Evolutionary conservation across 1,140 invertebrate genomes (phyloP).

Genomic region (Pectinophora gossypiella): DNA sequence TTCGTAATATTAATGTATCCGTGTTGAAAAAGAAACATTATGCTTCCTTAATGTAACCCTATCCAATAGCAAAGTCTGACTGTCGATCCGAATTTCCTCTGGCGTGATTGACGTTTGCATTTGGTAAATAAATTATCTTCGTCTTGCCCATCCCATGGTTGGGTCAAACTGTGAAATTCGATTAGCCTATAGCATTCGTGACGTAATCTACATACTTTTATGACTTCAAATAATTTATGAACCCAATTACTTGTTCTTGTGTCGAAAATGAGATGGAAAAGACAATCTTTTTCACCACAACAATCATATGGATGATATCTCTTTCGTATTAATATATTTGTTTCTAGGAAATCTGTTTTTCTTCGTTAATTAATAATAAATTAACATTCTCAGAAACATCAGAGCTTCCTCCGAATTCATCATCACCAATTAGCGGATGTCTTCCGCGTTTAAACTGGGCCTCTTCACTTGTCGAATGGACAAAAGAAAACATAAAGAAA

Average conservation of each 20-base stretch:
- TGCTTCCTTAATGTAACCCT: constrained; percentile 26
- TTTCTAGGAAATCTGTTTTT: no score
- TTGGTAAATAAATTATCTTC: constrained; percentile 33
- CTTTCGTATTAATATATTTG: no score
- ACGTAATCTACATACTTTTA: constrained; percentile 25
- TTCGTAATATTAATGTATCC: constrained; percentile 11
- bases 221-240: constrained; percentile 26
- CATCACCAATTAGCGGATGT: constrained; percentile 35
- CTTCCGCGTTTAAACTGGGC: constrained; percentile 41
- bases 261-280: no score
- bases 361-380: no score
- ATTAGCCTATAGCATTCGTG: constrained; percentile 30
- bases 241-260: no score
- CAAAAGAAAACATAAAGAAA: constrained; percentile 35
- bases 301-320: no score
- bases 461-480: constrained; percentile 31
- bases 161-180: constrained; percentile 40
- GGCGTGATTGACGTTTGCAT: constrained; percentile 40
- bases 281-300: no score
- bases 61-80: constrained; percentile 9
- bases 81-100: constrained; percentile 26
- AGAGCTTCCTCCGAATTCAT: constrained; percentile 33
- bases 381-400: constrained; percentile 16
- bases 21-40: constrained; percentile 12
- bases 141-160: constrained; percentile 23